Base-by-base conservation (phyloP, 2,113 vertebrate genomes). In the Pardalotus punctatus region DNA sequence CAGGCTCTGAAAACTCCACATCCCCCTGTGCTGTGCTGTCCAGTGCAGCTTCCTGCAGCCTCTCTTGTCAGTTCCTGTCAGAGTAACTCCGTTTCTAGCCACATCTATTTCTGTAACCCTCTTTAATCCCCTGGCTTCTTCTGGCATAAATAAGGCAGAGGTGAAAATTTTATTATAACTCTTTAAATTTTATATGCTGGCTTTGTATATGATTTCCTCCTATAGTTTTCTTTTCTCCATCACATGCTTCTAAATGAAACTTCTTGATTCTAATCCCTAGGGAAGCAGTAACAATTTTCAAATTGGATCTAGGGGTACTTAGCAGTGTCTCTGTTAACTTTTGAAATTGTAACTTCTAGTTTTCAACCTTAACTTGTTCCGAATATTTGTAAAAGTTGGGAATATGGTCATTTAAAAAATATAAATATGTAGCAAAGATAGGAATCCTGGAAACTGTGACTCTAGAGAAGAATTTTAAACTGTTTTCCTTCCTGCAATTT, bases 1-100 rank as follows among this genome's bases (percentile, higher is more conserved):
- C 28, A 8, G 1, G 6, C 10, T 33, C 24, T 23, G 35, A 51
- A 22, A 42, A 14, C 21, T 57, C 36, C 14, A 4, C 1, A 1
- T n/a, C 28, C 5, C 18, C 7, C 23, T 53, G n/a, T 42, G 54
- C 24, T 48, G 9, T 29, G 2, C 27, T 62, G 23, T 6, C 12
- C 45, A 33, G 5, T 10, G 6, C n/a, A 43, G 47, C 40, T 31
- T 33, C 43, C 11, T 58, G n/a, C 13, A 12, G 43, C 36, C 31
- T 42, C 9, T 53, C 38, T 48, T 38, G 15, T 65, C 33, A 42
- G 23, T 28, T 58, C 36, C 38, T 72, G 38, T 20, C n/a, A 35
- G 6, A 56, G n/a, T 21, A 56, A n/a, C 24, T 36, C 66, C 13
- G 2, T 74, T 81, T 62, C 42, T 71, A 36, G 22, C 31, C 36